Evolutionary conservation across 2,113 vertebrate species (phyloP).

Genomic region (Zingel zingel): DNA sequence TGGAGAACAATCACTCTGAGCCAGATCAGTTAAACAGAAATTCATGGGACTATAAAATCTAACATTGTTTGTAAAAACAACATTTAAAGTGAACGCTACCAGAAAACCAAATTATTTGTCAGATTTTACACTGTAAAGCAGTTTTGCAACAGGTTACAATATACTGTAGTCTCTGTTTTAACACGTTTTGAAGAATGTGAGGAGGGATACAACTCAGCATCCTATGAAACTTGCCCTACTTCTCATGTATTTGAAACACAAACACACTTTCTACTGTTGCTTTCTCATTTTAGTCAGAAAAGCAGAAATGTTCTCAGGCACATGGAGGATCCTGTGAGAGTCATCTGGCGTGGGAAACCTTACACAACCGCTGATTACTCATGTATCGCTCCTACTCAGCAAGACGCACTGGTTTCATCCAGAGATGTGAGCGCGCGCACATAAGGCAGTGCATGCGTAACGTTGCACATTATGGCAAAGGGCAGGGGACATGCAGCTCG

Average conservation of each 20-base stretch:
- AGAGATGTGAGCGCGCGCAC: no score
- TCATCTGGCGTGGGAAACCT: slow-evolving; percentile 72
- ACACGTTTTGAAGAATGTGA: not conserved
- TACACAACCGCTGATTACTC: slow-evolving; percentile 71
- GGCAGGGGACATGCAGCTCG: no score
- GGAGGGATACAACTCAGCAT: not conserved
- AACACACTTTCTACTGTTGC: slow-evolving; percentile 12
- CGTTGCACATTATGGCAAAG: no score
- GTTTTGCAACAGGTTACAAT: not conserved
- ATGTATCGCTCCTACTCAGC: slow-evolving; percentile 65
- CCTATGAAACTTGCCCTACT: not conserved
- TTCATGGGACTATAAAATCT: not conserved
- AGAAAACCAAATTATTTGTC: not conserved
- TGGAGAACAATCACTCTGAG: not conserved
- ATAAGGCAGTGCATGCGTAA: no score
- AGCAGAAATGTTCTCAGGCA: slow-evolving; percentile 51
- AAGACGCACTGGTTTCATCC: slow-evolving; percentile 39
- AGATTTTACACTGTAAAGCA: not conserved
- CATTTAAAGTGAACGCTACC: not conserved
- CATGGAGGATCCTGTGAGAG: slow-evolving; percentile 55
- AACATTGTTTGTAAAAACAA: not conserved
- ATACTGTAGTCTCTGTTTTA: no score
- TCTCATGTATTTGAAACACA: slow-evolving; percentile 4
- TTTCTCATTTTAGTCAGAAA: slow-evolving; percentile 38
- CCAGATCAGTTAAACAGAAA: slow-evolving; percentile 17